Base-by-base conservation (phyloP, 2,797 vertebrate genomes). In the Allobates femoralis region DNA sequence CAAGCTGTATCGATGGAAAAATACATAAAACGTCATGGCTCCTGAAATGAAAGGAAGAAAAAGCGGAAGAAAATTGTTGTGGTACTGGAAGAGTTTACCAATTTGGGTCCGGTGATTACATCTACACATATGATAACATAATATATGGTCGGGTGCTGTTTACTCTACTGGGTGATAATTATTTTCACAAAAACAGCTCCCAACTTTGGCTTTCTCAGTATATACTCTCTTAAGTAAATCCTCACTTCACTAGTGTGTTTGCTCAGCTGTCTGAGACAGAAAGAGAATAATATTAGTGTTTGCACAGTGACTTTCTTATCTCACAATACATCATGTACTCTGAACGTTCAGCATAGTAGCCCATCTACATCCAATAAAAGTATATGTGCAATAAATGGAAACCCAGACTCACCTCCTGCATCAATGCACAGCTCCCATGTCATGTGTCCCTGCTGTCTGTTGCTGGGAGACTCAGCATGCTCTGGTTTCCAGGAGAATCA, bases 391-490 rank as follows among this genome's bases (percentile, higher is more conserved):
- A 26, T 82, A 18, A 0, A 81, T 21, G 14, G 16, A 34, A 11
- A 55, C 18, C 6, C 16, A 56, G 26, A 86, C 85, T 66, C 77
- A 87, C 86, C 80, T 15, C 26, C 18, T 74, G 34, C 51, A 74
- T 60, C 67, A 41, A 19, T 60, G 67, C 23, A 7, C 7, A 3
- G 15, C 53, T 56, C 28, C 55, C 46, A 32, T 60, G 64, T 82
- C 32, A 23, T 2, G 23, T 58, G n/a, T 74, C 32, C 28, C 74
- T n/a, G 32, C 28, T 71, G 34, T 64, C n/a, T 28, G 77, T 80
- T 84, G 86, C 82, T 84, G 64, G 77, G 82, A 87, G 26, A 87
- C 80, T 51, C 15, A 34, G 76, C 34, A 87, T 46, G 81, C 81
- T 73, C 30, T 79, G 66, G 81, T 87, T 87, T 87, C 86, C 66